phyloP scores from a whole-genome alignment of 2,113 vertebrate species.

The Struthidea cinerea region DNA sequence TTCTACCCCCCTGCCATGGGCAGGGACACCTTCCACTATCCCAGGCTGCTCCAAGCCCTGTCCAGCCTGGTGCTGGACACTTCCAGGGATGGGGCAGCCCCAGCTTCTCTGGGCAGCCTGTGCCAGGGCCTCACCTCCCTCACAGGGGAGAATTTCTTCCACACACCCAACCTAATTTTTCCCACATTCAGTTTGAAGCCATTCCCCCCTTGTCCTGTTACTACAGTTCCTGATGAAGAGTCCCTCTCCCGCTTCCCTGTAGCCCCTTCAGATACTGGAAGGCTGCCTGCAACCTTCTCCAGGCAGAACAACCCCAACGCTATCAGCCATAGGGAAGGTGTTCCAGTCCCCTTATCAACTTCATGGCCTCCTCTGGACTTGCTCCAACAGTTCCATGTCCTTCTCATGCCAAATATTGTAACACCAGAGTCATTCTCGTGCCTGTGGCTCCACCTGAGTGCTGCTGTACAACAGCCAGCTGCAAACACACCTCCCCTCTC shows the following conservation, averaged over 20 bases:
- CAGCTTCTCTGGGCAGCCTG: not conserved
- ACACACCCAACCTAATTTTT: not conserved
- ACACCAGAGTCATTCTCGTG: not conserved
- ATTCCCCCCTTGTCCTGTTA: not conserved
- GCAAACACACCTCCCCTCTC: not conserved
- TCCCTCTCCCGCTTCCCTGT: not conserved
- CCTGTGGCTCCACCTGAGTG: accelerated
- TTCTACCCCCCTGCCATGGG: not conserved
- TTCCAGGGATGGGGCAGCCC: not conserved
- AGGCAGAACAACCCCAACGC: not conserved
- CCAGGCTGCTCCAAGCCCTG: not conserved
- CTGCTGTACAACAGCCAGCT: not conserved
- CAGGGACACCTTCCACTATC: not conserved
- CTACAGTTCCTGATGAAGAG: not conserved
- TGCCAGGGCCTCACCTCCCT: not conserved
- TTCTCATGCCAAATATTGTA: accelerated
- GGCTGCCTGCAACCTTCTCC: not conserved
- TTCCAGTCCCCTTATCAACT: not conserved
- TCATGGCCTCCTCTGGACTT: not conserved
- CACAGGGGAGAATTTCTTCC: not conserved
- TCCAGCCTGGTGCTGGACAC: not conserved
- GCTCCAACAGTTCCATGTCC: not conserved
- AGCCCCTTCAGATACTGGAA: not conserved
- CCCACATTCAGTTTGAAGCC: not conserved
- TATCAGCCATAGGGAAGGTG: not conserved